Evolutionary conservation across 2,888 invertebrate species (phyloP), one percentile per base, ranked within the genome.

Genomic region (Drosophila lacicola): DNA sequence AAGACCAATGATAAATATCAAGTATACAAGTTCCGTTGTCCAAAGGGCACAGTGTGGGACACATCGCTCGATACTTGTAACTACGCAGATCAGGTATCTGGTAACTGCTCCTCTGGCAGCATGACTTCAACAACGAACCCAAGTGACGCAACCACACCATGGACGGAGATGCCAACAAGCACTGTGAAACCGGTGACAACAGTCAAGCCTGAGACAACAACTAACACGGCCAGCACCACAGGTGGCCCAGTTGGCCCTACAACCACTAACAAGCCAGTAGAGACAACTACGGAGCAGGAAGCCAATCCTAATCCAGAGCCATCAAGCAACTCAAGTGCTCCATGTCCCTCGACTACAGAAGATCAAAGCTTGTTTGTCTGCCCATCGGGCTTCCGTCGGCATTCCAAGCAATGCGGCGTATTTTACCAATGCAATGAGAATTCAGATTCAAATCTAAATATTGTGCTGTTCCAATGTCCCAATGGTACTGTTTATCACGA

Each of bases 391-490:
- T 97, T 97, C 92, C 94, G 94, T 88, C 94, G 96, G 74, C 97
- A 97, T 93, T 96, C 97, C 0, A 96, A 96, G 90, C 95, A 95
- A 88, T 97, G 97, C 84, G 96, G 96, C 87, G 92, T 96, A 80
- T 97, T 97, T 93, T 97, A 97, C 90, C 97, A 97, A 91, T 97
- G 97, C 84, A 95, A 95, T 17, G 94, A 94, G 78, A 94, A 94
- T 63, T 94, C 94, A 33, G 95, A 93, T 47, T 95, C 95, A 88
- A 95, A 96, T 75, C 92, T 95, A n/a, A 96, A 95, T 90, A 94
- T 97, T 70, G 94, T 96, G 2, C 94, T 95, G 9, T 94, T 97
- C 79, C 95, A 95, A 75, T 97, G 97, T 91, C 96, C 96, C 11
- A 95, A 95, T 75, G 95, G 95, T 65, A 96, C 96, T 0, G 94